Evolutionary conservation across 1,140 invertebrate genomes (phyloP).

Genomic region (Cydia strobilella): DNA sequence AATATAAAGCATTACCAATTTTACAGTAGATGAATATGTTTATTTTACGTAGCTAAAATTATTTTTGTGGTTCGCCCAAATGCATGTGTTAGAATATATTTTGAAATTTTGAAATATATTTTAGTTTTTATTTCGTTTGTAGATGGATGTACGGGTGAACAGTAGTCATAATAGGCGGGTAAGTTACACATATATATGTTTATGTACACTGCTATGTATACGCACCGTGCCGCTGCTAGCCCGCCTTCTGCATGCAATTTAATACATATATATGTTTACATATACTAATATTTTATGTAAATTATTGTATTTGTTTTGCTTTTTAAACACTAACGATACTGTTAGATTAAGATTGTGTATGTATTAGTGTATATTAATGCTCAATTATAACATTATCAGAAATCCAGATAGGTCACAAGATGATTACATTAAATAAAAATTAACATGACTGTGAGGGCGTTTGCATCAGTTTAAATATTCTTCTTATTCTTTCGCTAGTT

Average conservation of each 20-base stretch:
- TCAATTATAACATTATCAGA: not conserved
- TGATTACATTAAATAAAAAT: not conserved
- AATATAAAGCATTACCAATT: not conserved
- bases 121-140: conserved; percentile 80
- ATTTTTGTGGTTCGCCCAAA: conserved; percentile 13
- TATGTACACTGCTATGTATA: conserved; percentile 51
- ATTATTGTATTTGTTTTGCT: conserved; percentile 8
- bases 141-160: conserved; percentile 80
- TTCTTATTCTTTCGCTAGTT: no score
- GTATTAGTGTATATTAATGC: not conserved
- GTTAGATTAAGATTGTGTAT: not conserved
- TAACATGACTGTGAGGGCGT: not conserved
- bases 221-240: conserved; percentile 41
- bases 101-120: conserved; percentile 59
- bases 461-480: no score
- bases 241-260: conserved; percentile 42
- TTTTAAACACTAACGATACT: not conserved
- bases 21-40: not conserved
- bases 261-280: conserved; percentile 37
- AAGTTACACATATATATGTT: conserved; percentile 68
- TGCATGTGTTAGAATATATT: conserved; percentile 37
- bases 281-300: conserved; percentile 32
- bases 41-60: not conserved
- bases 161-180: conserved; percentile 81
- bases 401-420: not conserved